Evolutionary conservation across 2,113 vertebrate species (phyloP).

Genomic region (Ammodytes marinus): DNA sequence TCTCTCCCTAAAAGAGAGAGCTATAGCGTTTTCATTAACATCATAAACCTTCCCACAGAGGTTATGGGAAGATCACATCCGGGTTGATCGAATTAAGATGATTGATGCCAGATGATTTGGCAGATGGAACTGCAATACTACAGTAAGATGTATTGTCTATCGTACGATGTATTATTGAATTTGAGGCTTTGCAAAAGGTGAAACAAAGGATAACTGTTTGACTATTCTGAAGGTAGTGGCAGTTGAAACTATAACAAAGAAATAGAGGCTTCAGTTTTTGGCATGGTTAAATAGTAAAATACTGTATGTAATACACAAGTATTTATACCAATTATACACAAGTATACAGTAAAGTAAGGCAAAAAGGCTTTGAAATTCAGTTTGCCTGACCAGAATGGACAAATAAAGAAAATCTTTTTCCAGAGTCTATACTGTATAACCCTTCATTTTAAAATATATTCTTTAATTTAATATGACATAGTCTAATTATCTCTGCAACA

Average conservation of each 20-base stretch:
- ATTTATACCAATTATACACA: neutral
- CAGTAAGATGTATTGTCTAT: neutral
- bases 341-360: neutral
- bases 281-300: neutral
- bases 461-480: neutral
- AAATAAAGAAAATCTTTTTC: neutral
- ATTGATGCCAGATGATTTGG: slow-evolving; percentile 1
- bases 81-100: slow-evolving; percentile 8
- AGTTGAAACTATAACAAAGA: neutral
- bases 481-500: neutral
- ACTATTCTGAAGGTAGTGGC: neutral
- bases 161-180: neutral
- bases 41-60: neutral
- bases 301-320: neutral
- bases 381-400: neutral
- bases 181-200: neutral
- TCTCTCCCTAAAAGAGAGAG: neutral
- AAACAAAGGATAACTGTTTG: neutral
- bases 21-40: neutral
- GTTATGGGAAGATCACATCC: slow-evolving; percentile 6
- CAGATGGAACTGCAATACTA: neutral
- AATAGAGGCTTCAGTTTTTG: neutral
- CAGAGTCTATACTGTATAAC: neutral
- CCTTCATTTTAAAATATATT: neutral
- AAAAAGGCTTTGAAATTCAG: neutral